A percentile compares a stretch with the other conserved stretches of the same genome.
These are phyloP conservation scores for Agapetus fuscipes DNA, from an alignment of 2,888 invertebrate genomes.

Conservation along the genomic window DNA sequence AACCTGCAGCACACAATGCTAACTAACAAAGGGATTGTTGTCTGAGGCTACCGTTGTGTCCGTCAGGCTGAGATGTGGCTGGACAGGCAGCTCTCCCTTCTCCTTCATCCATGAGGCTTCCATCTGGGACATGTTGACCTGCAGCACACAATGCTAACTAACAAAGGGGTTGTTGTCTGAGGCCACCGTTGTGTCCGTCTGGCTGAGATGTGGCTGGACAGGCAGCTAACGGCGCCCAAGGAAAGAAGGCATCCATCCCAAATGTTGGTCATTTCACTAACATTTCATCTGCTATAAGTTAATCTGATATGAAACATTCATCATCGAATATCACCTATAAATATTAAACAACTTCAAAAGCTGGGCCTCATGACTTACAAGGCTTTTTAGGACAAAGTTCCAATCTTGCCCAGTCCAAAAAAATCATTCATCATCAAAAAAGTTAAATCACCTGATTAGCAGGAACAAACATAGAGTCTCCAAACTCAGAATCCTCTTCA, in stretches of 20 bases:
- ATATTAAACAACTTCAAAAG: not conserved
- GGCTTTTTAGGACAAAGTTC: too few species aligned
- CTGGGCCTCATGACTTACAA: too few species aligned
- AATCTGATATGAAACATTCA: not conserved
- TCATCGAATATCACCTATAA: too few species aligned
- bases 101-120: slow-evolving; percentile 19
- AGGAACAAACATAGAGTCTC: slow-evolving; percentile 17
- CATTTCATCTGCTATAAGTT: too few species aligned
- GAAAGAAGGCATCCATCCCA: too few species aligned
- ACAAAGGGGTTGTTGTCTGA: slow-evolving; percentile 8
- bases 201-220: slow-evolving; percentile 4
- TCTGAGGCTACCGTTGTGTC: slow-evolving; percentile 7
- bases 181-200: slow-evolving; percentile 3
- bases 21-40: slow-evolving; percentile 5
- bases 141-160: slow-evolving; percentile 1
- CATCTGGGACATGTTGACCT: slow-evolving; percentile 14
- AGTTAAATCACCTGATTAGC: slow-evolving; percentile 11
- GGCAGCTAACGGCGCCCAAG: slow-evolving; percentile 10
- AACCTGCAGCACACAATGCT: slow-evolving; percentile 5
- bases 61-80: slow-evolving; percentile 3
- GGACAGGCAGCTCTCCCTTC: slow-evolving; percentile 13
- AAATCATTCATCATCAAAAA: too few species aligned
- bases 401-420: too few species aligned
- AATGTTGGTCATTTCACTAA: too few species aligned
- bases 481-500: slow-evolving; percentile 6